Percentiles rank a stretch among this genome's conserved stretches.
Conservation (phyloP, 1,140 invertebrate species). For the Halictus rubicundus region DNA sequence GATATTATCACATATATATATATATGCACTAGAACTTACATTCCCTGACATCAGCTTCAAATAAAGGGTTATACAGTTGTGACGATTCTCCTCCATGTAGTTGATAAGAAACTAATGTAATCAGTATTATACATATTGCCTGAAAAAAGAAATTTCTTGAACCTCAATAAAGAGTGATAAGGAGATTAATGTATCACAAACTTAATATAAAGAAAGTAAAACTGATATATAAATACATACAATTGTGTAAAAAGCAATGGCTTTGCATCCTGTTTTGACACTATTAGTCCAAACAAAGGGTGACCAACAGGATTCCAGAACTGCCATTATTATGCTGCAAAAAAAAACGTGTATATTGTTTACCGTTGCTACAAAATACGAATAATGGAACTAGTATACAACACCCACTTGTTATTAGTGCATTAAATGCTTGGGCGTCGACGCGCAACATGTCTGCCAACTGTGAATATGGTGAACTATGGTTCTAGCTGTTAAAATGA, state of each 20-base stretch:
- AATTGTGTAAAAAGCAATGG: conserved; percentile 89
- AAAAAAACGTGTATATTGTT: conserved; percentile 33
- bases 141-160: conserved; percentile 64
- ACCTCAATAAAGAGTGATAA: too few relatives aligned
- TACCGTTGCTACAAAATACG: background rate
- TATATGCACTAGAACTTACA: conserved; percentile 82
- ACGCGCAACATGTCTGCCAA: conserved; percentile 48
- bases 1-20: background rate
- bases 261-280: conserved; percentile 87
- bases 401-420: conserved; percentile 31
- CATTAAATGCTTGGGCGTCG: conserved; percentile 45
- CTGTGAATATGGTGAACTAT: background rate
- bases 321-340: conserved; percentile 82
- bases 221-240: conserved; percentile 71
- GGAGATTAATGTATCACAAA: too few relatives aligned
- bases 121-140: conserved; percentile 87
- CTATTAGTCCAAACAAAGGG: conserved; percentile 91
- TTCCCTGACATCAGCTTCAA: conserved; percentile 90
- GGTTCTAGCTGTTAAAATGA: background rate
- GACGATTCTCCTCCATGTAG: conserved; percentile 91
- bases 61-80: conserved; percentile 92
- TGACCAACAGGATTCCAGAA: conserved; percentile 91
- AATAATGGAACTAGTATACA: background rate
- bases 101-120: conserved; percentile 88
- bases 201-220: background rate